Evolutionary conservation across 2,113 vertebrate genomes (phyloP).

Genomic region (Neogobius melanostomus): DNA sequence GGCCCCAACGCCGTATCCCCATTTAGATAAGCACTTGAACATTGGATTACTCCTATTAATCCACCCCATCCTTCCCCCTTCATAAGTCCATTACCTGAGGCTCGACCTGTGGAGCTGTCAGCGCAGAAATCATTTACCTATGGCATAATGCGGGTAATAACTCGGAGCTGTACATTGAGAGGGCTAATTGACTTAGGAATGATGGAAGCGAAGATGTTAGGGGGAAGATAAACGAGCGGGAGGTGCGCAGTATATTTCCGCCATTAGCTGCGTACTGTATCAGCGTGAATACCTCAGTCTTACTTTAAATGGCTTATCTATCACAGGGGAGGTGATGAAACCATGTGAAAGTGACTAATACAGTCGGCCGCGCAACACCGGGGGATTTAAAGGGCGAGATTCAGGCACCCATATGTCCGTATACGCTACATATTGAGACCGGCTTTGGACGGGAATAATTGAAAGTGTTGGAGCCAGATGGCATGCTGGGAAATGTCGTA

Average conservation of each 20-base stretch:
- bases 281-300: slow-evolving; percentile 29
- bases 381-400: slow-evolving; percentile 4
- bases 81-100: slow-evolving; percentile 11
- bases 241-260: slow-evolving; percentile 30
- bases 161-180: slow-evolving; percentile 53
- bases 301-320: slow-evolving; percentile 35
- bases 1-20: slow-evolving; percentile 22
- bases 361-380: not conserved
- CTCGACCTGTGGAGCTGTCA: slow-evolving; percentile 28
- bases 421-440: slow-evolving; percentile 4
- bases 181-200: slow-evolving; percentile 60
- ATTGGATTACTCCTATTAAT: slow-evolving; percentile 6
- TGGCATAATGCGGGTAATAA: slow-evolving; percentile 52
- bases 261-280: slow-evolving; percentile 47
- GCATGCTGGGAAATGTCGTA: not conserved
- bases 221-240: slow-evolving; percentile 41
- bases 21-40: slow-evolving; percentile 10
- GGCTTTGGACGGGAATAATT: not conserved
- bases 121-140: slow-evolving; percentile 38
- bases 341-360: slow-evolving; percentile 35
- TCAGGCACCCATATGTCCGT: slow-evolving; percentile 9
- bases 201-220: slow-evolving; percentile 32
- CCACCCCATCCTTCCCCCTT: not conserved
- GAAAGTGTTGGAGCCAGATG: not conserved
- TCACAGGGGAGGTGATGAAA: slow-evolving; percentile 37